phyloP scores from a whole-genome alignment of 2,888 invertebrate species.

The Oligia strigilis region DNA sequence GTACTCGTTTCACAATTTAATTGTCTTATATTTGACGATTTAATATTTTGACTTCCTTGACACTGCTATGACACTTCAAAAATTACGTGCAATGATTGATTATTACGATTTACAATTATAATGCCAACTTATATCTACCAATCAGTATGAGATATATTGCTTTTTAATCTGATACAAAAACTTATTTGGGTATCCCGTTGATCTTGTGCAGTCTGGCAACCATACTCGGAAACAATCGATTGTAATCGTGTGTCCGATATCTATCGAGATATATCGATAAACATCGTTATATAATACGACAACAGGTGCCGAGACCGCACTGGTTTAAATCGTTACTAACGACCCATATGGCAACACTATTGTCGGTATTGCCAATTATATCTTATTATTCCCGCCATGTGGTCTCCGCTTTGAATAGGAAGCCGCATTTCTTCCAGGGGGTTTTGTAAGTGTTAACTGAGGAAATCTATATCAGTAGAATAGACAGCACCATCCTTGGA shows the following conservation, averaged over 20 bases:
- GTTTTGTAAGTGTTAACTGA: constrained; percentile 6
- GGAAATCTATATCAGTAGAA: constrained; percentile 9
- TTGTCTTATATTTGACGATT: neutral
- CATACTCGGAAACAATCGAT: constrained; percentile 70
- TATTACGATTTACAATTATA: neutral
- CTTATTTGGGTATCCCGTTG: constrained; percentile 5
- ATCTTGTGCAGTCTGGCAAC: constrained; percentile 43
- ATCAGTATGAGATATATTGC: neutral
- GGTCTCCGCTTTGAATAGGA: constrained; percentile 40
- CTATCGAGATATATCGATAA: constrained; percentile 65
- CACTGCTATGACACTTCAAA: neutral
- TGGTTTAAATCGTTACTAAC: constrained; percentile 56
- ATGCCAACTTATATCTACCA: neutral
- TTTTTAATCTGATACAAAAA: constrained; percentile 23
- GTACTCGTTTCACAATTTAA: neutral
- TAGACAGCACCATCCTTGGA: neutral
- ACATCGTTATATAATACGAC: constrained; percentile 62
- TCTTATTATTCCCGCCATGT: constrained; percentile 48
- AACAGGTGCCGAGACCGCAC: constrained; percentile 70
- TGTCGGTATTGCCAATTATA: constrained; percentile 60
- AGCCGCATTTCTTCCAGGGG: constrained; percentile 24
- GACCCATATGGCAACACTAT: constrained; percentile 57
- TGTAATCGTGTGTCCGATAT: constrained; percentile 67
- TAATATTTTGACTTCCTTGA: too few relatives aligned
- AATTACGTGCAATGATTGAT: neutral